Evolutionary conservation across 2,797 vertebrate genomes (phyloP).

Genomic region (Bucorvus abyssinicus): DNA sequence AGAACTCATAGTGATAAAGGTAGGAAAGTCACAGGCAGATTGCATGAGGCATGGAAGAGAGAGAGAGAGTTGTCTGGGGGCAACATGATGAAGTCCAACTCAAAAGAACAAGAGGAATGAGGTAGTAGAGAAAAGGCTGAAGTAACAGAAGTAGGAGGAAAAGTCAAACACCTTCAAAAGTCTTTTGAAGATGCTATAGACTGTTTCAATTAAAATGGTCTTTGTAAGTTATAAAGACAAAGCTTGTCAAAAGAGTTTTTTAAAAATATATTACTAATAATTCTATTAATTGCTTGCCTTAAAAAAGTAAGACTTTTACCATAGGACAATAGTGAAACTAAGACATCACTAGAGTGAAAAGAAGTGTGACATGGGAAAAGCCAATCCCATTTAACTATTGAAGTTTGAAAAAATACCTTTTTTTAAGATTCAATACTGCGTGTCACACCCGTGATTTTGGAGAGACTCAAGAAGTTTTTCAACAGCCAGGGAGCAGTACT

Average conservation of each 20-base stretch:
- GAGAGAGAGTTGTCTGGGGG: neutral
- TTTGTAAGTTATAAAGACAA: neutral
- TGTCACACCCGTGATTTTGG: neutral
- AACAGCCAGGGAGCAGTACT: neutral
- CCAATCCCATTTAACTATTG: neutral
- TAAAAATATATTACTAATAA: neutral
- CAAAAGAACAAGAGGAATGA: neutral
- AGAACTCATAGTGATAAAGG: neutral
- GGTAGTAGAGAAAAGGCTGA: neutral
- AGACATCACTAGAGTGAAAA: neutral
- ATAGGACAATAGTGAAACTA: neutral
- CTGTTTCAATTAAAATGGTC: neutral
- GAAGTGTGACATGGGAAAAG: neutral
- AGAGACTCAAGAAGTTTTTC: neutral
- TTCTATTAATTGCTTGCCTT: neutral
- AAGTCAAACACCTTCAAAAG: neutral
- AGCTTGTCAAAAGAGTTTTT: neutral
- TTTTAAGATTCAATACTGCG: neutral
- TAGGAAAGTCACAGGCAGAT: neutral
- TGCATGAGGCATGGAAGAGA: neutral
- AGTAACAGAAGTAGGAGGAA: neutral
- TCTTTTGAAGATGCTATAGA: neutral
- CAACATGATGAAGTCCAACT: neutral
- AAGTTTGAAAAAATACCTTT: neutral
- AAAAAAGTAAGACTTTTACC: neutral